Base-by-base conservation (phyloP, 1,140 invertebrate genomes). In the Pemphigus obesinymphae region DNA sequence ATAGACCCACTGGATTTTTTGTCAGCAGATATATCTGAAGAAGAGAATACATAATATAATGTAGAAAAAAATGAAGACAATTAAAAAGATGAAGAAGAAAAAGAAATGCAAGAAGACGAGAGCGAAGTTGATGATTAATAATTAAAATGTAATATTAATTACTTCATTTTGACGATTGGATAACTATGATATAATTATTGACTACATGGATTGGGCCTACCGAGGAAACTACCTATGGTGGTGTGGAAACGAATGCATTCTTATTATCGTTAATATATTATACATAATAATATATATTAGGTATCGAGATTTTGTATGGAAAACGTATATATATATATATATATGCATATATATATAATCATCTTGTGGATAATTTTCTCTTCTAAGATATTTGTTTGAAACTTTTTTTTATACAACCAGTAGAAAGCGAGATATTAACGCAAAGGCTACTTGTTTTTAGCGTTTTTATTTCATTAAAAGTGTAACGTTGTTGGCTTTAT, bases 171-270 rank as follows among this genome's bases (percentile, higher is more conserved):
- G 20, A 48, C 5, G 2, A 48, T 48, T 13, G 17, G n/a, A 50
- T 20, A n/a, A n/a, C n/a, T n/a, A n/a, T n/a, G n/a, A n/a, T n/a
- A n/a, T n/a, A n/a, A n/a, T n/a, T n/a, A n/a, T 50, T 17, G 48
- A 50, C 48, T 50, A 50, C 43, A 45, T 45, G 43, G 43, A 45
- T 45, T 45, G 43, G 68, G 68, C 40, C 68, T 72, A 29, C 1
- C 0, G 68, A n/a, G 40, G 68, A 48, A 45, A 72, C 68, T 40
- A 72, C 45, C 68, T 45, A 72, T 72, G 40, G 68, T 72, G 68
- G 68, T 72, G 68, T 72, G 37, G 68, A 72, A 72, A 72, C 11
- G 68, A 29, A 48, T 72, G 68, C 43, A 72, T 72, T 72, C 6
- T 13, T 72, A 72, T 48, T 48, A 72, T 72, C 13, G 23, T 72